Conservation (phyloP, 2,888 invertebrate species). For the Mylabris sibirica region DNA sequence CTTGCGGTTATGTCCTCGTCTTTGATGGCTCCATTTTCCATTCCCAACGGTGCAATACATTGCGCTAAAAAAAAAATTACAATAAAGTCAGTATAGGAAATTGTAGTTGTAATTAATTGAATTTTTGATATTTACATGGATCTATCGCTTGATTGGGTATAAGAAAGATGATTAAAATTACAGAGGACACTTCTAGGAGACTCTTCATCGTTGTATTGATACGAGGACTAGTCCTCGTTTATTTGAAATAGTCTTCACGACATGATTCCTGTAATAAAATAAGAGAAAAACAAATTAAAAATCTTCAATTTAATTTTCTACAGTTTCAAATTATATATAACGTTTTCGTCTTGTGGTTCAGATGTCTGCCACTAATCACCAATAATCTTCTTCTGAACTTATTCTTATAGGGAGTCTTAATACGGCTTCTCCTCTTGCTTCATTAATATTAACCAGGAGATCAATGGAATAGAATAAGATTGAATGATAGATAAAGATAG, state of each 20-base stretch:
- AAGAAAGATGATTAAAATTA: slow-evolving; percentile 43
- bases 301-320: slow-evolving; percentile 24
- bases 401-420: slow-evolving; percentile 50
- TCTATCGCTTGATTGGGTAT: slow-evolving; percentile 48
- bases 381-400: slow-evolving; percentile 51
- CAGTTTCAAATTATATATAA: slow-evolving; percentile 26
- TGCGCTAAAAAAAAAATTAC: slow-evolving; percentile 69
- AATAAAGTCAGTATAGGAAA: slow-evolving; percentile 31
- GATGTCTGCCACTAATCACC: slow-evolving; percentile 53
- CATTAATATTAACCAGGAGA: slow-evolving; percentile 56
- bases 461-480: slow-evolving; percentile 22
- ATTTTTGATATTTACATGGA: slow-evolving; percentile 54
- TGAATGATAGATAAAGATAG: slow-evolving; percentile 6
- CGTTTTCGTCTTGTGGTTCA: slow-evolving; percentile 42
- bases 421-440: slow-evolving; percentile 50
- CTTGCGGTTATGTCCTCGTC: slow-evolving; percentile 85
- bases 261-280: slow-evolving; percentile 52
- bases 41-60: slow-evolving; percentile 83
- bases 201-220: slow-evolving; percentile 49
- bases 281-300: slow-evolving; percentile 25
- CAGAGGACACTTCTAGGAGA: slow-evolving; percentile 38
- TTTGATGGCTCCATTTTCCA: slow-evolving; percentile 84
- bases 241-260: slow-evolving; percentile 44
- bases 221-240: slow-evolving; percentile 49
- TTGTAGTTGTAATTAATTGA: not conserved